phyloP scores from a whole-genome alignment of 2,113 vertebrate species.

The human region DNA sequence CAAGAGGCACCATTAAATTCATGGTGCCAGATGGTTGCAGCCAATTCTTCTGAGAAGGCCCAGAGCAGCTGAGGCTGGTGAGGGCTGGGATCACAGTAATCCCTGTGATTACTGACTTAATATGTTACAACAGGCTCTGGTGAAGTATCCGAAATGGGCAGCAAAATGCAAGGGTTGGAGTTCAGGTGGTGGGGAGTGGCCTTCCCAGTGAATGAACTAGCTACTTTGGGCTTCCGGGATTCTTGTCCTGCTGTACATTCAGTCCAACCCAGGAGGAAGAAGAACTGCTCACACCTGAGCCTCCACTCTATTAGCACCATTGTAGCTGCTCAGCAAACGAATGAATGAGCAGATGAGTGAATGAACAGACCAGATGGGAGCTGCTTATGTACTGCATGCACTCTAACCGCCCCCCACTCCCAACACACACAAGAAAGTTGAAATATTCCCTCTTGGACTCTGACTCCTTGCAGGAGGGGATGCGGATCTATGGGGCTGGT shows the following conservation, averaged over 20 bases:
- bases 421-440: neutral
- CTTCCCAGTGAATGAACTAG: neutral
- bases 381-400: neutral
- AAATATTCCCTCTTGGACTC: neutral
- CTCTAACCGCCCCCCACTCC: neutral
- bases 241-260: neutral
- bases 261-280: neutral
- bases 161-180: neutral
- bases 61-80: neutral
- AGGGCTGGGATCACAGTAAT: neutral
- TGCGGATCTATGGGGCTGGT: neutral
- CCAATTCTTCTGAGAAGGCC: neutral
- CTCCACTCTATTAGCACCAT: neutral
- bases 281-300: neutral
- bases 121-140: neutral
- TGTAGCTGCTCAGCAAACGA: neutral
- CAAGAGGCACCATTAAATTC: neutral
- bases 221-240: neutral
- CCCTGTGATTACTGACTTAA: neutral
- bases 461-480: neutral
- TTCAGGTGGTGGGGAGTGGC: neutral
- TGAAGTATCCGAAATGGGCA: neutral
- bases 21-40: accelerated
- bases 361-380: neutral
- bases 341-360: neutral